These are phyloP conservation scores for Hyposmocoma kahamanoa DNA, from an alignment of 1,140 invertebrate species.

Conservation along the genomic window DNA sequence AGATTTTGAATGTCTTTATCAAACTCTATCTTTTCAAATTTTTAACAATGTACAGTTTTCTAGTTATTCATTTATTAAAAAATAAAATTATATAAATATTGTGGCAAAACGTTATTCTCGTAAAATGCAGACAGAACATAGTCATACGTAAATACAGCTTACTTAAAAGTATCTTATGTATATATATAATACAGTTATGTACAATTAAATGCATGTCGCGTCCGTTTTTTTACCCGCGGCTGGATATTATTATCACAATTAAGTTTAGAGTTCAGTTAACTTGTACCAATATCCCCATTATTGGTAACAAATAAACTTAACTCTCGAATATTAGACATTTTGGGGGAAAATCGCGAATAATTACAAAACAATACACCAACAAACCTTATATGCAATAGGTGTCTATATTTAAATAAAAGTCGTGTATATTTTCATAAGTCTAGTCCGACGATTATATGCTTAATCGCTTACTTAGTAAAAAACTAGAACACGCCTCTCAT, in stretches of 20 bases:
- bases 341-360: slow-evolving; percentile 3
- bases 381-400: slow-evolving; percentile 20
- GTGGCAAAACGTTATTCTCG: slow-evolving; percentile 22
- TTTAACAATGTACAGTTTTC: no score
- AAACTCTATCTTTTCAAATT: not conserved
- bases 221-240: slow-evolving; percentile 24
- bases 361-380: slow-evolving; percentile 20
- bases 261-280: not conserved
- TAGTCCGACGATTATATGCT: slow-evolving; percentile 26
- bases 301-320: not conserved
- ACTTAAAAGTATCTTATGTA: slow-evolving; percentile 30
- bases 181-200: slow-evolving; percentile 60
- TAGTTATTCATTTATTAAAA: no score
- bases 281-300: no score
- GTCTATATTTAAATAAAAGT: slow-evolving; percentile 25
- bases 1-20: not conserved
- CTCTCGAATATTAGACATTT: not conserved
- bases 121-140: slow-evolving; percentile 39
- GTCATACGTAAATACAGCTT: slow-evolving; percentile 47
- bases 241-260: slow-evolving; percentile 27
- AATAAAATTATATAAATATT: slow-evolving; percentile 2
- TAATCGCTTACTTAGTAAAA: slow-evolving; percentile 19
- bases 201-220: slow-evolving; percentile 28
- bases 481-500: not conserved
- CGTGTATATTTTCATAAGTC: slow-evolving; percentile 25